A percentile compares a stretch with the other conserved stretches of the same genome.
phyloP scores from a whole-genome alignment of 2,888 invertebrate genomes.

The Cyaniris semiargus region DNA sequence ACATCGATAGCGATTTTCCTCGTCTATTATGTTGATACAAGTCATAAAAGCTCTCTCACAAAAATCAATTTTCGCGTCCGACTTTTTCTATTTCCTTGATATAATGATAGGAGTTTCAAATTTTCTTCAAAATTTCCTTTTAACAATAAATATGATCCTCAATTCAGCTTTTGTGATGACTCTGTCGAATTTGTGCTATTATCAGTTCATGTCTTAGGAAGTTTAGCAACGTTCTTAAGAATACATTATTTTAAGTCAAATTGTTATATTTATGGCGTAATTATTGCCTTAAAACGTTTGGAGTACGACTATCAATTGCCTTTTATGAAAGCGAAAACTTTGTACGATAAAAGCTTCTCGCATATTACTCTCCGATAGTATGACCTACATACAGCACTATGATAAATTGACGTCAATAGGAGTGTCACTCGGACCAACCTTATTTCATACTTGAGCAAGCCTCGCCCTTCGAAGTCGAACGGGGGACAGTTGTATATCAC shows the following conservation, averaged over 20 bases:
- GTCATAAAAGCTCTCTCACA: constrained; percentile 20
- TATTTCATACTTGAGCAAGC: constrained; percentile 20
- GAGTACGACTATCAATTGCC: background rate
- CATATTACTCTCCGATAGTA: background rate
- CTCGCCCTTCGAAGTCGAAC: background rate
- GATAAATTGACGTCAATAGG: constrained; percentile 28
- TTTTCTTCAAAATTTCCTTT: constrained; percentile 25
- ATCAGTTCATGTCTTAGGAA: background rate
- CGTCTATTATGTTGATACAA: constrained; percentile 26
- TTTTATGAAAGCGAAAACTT: background rate
- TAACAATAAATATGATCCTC: background rate
- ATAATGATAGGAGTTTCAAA: constrained; percentile 23
- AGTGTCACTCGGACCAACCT: constrained; percentile 24
- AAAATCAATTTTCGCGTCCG: constrained; percentile 18
- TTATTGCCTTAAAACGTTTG: too few species aligned
- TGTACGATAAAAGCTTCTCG: background rate
- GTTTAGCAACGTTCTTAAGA: background rate
- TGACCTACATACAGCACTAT: constrained; percentile 17
- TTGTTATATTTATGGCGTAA: background rate
- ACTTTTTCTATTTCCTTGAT: constrained; percentile 20
- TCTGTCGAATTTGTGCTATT: constrained; percentile 6
- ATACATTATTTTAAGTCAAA: background rate
- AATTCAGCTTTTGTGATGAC: background rate
- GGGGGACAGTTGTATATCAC: background rate
- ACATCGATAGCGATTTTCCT: constrained; percentile 26